phyloP scores from a whole-genome alignment of 2,888 invertebrate species.

The Brachyptera risi region DNA sequence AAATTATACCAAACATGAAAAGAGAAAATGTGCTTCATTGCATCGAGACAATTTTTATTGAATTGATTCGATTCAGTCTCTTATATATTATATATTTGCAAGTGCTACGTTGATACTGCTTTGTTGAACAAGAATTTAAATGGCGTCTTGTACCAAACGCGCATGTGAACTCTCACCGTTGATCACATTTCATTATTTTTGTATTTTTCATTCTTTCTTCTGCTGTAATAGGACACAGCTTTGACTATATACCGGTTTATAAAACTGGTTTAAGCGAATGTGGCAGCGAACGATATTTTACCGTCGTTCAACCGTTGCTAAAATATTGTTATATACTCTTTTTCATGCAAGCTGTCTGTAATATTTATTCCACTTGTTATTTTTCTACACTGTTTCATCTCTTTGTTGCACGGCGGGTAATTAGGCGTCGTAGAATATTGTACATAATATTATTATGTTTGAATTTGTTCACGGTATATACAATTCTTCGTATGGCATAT shows the following conservation, averaged over 20 bases:
- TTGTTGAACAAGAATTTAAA: conserved; percentile 28
- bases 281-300: conserved; percentile 81
- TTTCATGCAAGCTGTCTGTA: conserved; percentile 34
- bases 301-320: conserved; percentile 47
- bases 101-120: conserved; percentile 33
- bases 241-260: too few species aligned
- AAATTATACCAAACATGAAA: background rate
- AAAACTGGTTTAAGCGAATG: conserved; percentile 47
- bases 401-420: conserved; percentile 13
- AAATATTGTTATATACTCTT: conserved; percentile 29
- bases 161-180: conserved; percentile 32
- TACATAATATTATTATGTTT: background rate
- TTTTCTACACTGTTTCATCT: conserved; percentile 34
- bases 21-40: conserved; percentile 30
- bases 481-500: background rate
- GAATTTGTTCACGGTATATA: conserved; percentile 18
- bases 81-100: conserved; percentile 29
- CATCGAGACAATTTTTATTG: conserved; percentile 30
- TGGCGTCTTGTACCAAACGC: conserved; percentile 27
- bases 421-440: background rate
- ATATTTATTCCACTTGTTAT: conserved; percentile 34
- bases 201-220: conserved; percentile 31
- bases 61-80: conserved; percentile 30
- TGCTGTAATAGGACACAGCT: conserved; percentile 25
- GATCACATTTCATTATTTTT: conserved; percentile 34